phyloP scores from a whole-genome alignment of 2,113 vertebrate genomes.

The Tupaia tana region DNA sequence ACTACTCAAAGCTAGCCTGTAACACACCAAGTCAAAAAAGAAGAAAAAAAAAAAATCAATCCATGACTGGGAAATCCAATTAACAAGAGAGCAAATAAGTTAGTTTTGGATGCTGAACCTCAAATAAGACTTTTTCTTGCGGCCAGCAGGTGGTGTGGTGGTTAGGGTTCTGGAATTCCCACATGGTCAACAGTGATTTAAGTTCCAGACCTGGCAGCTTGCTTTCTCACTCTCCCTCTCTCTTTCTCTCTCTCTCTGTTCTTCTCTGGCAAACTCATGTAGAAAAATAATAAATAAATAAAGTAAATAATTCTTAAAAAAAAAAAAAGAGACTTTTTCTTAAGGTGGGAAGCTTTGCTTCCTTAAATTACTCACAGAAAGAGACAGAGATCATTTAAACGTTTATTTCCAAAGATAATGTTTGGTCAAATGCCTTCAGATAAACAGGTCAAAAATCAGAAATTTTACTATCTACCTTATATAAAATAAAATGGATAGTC shows the following conservation, averaged over 20 bases:
- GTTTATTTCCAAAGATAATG: conserved; percentile 27
- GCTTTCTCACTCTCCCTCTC: too few species aligned
- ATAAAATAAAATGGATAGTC: conserved; percentile 35
- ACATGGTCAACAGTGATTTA: too few species aligned
- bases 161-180: too few species aligned
- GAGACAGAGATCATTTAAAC: neutral
- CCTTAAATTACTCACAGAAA: conserved; percentile 46
- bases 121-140: conserved; percentile 6
- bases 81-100: conserved; percentile 43
- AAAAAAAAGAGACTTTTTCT: too few species aligned
- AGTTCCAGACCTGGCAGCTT: too few species aligned
- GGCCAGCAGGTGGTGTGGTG: neutral
- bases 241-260: too few species aligned
- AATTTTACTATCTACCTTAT: conserved; percentile 33
- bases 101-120: conserved; percentile 11
- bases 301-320: too few species aligned
- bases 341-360: conserved; percentile 52
- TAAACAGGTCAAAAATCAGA: conserved; percentile 41
- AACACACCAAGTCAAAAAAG: conserved; percentile 56
- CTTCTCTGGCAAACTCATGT: too few species aligned
- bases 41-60: conserved; percentile 75
- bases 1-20: conserved; percentile 58
- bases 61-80: conserved; percentile 56
- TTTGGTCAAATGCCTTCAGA: conserved; percentile 43
- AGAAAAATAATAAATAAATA: too few species aligned